Percentiles rank a stretch among this genome's conserved stretches.
These are phyloP conservation scores for Brachypterus glaber DNA, from an alignment of 2,888 invertebrate species.

Conservation along the genomic window DNA sequence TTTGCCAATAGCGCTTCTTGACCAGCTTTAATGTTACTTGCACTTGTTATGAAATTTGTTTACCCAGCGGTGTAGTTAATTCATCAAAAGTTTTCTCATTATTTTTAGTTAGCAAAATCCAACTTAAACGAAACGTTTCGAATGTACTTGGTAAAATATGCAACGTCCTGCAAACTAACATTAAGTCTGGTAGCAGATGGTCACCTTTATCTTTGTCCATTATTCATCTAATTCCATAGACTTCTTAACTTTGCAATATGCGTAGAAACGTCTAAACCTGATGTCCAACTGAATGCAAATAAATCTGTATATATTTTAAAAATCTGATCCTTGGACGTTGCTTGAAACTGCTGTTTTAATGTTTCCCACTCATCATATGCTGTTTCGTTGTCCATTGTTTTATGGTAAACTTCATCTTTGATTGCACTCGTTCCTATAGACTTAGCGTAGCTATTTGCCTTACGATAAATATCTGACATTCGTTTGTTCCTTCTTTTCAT, in stretches of 20 bases:
- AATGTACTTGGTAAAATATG: conserved; percentile 19
- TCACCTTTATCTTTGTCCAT: conserved; percentile 20
- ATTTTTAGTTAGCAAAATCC: conserved; percentile 25
- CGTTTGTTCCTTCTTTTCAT: conserved; percentile 13
- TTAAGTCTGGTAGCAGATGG: conserved; percentile 20
- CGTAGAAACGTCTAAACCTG: conserved; percentile 25
- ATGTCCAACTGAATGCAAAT: conserved; percentile 28
- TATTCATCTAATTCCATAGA: conserved; percentile 24
- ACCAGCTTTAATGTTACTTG: conserved; percentile 2
- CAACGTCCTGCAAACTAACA: conserved; percentile 24
- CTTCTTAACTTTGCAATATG: conserved; percentile 25
- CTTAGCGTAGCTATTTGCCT: conserved; percentile 32
- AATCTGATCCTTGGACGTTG: conserved; percentile 29
- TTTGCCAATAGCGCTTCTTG: conserved; percentile 15
- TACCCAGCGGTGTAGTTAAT: conserved; percentile 18
- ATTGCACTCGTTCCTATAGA: conserved; percentile 30
- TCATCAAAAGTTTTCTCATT: conserved; percentile 10
- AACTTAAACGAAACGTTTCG: conserved; percentile 13
- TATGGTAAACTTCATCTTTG: conserved; percentile 29
- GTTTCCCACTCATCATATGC: conserved; percentile 29
- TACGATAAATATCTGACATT: conserved; percentile 18
- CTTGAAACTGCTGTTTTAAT: conserved; percentile 26
- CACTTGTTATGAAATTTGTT: conserved; percentile 16
- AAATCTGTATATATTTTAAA: conserved; percentile 31
- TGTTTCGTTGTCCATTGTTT: conserved; percentile 31